These are phyloP conservation scores for Drosophila neonasuta DNA, from an alignment of 2,888 invertebrate genomes.

Conservation along the genomic window DNA sequence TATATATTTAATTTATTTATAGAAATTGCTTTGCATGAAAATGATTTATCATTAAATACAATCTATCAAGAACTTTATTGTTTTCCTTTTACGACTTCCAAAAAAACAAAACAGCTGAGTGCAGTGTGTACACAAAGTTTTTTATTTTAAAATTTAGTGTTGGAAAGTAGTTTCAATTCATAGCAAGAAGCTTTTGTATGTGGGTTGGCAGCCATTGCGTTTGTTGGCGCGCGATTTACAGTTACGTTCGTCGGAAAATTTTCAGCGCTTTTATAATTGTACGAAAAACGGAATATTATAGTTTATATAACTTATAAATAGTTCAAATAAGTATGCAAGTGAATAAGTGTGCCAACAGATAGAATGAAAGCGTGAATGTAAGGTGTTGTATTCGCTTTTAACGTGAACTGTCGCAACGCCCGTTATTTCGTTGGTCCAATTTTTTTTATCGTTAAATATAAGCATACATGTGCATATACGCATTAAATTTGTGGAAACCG, in stretches of 20 bases:
- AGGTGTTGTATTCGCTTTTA: too few species aligned
- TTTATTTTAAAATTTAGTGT: background rate
- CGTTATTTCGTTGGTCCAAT: too few species aligned
- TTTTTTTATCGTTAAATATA: too few species aligned
- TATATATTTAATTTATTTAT: background rate
- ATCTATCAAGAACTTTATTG: conserved; percentile 15
- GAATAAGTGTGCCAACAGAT: background rate
- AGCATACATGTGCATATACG: too few species aligned
- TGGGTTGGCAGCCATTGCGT: too few species aligned
- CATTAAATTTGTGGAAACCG: too few species aligned
- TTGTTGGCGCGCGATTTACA: conserved; percentile 3
- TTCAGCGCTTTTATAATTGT: background rate
- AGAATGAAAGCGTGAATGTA: background rate
- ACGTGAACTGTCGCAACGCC: too few species aligned
- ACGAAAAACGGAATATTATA: background rate
- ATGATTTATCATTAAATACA: background rate
- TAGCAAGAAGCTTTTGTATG: conserved; percentile 26
- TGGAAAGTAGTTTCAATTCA: background rate
- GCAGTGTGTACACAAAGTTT: conserved; percentile 29
- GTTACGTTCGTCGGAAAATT: background rate
- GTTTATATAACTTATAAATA: background rate
- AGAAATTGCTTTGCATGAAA: conserved; percentile 1
- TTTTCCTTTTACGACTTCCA: conserved; percentile 10
- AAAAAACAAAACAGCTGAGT: conserved; percentile 33
- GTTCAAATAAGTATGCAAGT: background rate